Conservation (phyloP, 2,888 invertebrate species). For the Lepas anatifera region DNA sequence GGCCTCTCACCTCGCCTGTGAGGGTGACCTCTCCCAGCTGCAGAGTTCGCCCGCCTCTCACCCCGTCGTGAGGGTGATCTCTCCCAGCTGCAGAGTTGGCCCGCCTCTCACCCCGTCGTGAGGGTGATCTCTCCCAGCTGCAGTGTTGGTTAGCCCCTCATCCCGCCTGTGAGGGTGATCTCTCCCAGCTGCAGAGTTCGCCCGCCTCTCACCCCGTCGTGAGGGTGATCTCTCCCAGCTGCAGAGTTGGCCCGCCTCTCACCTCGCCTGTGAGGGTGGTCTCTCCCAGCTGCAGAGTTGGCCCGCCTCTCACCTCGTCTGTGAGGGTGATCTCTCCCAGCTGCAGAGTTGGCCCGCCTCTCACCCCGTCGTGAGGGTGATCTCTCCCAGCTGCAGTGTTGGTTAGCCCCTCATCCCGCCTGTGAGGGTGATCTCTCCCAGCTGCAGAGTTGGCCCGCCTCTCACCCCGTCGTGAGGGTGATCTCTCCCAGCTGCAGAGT, state of each 20-base stretch:
- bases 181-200: too few relatives aligned
- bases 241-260: too few relatives aligned
- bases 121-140: conserved; percentile 8
- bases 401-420: not conserved
- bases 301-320: not conserved
- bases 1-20: not conserved
- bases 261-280: not conserved
- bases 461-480: not conserved
- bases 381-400: too few relatives aligned
- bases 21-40: not conserved
- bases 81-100: too few relatives aligned
- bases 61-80: not conserved
- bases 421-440: not conserved
- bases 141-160: too few relatives aligned
- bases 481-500: not conserved
- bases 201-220: not conserved
- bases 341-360: too few relatives aligned
- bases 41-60: too few relatives aligned
- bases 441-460: too few relatives aligned
- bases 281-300: too few relatives aligned
- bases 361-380: not conserved
- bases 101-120: not conserved
- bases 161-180: not conserved
- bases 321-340: conserved; percentile 1
- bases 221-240: conserved; percentile 5